Base-by-base conservation (phyloP, 2,888 invertebrate species). In the Drosophila robusta region DNA sequence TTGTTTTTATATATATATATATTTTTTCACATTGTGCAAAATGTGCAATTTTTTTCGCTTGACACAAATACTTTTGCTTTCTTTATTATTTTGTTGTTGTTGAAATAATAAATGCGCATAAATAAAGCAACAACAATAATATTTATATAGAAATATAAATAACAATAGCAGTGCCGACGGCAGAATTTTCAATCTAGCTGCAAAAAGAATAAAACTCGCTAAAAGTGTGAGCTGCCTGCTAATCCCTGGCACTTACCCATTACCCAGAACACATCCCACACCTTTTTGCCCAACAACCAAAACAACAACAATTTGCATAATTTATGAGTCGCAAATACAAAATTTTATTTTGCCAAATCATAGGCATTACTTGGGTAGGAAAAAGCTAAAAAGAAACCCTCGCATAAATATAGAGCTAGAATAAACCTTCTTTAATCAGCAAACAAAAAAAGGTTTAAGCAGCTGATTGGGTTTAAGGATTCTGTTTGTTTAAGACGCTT, bases 241-340 rank as follows among this genome's bases (percentile, higher is more conserved):
- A 56, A 68, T 68, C 57, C 49, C 32, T 38, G 46, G 7, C 32
- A 49, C 42, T 55, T 42, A 24, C 16, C 16, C 56, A 26, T 34
- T 32, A 29, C 38, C 46, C 65, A 16, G 26, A 32, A 4, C 32
- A 32, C 12, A 4, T 4, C 34, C 45, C 45, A 39, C 44, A 18
- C 45, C 44, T 41, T 18, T 36, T 50, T 12, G 8, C 2, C 26
- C 42, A 24, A 24, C n/a, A 50, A 14, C 24, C 18, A 18, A 18
- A 24, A 24, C n/a, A 50, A 14, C 24, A 41, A 14, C 47, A 72
- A 78, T 78, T 78, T 78, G 63, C 83, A 78, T 78, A 78, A 70
- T 82, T 70, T 79, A 70, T 65, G 50, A 45, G 41, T 42, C 29
- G 24, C 42, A 51, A 39, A 66, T 22, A 47, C 41, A 56, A 57